Conservation (phyloP, 2,113 vertebrate genomes). For the Turnix velox region DNA sequence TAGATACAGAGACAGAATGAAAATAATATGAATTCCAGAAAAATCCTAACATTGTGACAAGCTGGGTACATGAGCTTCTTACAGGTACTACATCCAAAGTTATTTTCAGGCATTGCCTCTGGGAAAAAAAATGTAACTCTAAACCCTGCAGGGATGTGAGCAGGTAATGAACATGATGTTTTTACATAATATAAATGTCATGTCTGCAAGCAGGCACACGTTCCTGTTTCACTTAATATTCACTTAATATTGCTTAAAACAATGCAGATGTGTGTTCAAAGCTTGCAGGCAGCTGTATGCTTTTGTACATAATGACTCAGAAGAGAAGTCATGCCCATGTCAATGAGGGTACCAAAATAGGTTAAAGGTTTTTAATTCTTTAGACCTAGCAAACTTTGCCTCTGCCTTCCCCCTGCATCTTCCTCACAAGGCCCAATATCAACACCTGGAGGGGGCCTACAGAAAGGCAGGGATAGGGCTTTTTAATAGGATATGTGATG, state of each 20-base stretch:
- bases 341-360: not conserved
- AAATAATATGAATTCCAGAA: not conserved
- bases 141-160: not conserved
- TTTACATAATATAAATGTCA: not conserved
- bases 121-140: not conserved
- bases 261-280: not conserved
- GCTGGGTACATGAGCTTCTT: not conserved
- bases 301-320: not conserved
- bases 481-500: too few species aligned
- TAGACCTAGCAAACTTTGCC: not conserved
- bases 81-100: not conserved
- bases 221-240: not conserved
- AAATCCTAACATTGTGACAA: not conserved
- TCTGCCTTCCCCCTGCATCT: not conserved
- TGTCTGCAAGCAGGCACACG: not conserved
- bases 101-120: not conserved
- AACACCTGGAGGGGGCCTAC: too few species aligned
- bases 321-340: not conserved
- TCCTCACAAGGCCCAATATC: not conserved
- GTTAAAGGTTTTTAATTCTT: not conserved
- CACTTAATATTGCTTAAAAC: not conserved
- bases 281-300: not conserved
- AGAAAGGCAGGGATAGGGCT: too few species aligned
- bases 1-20: not conserved
- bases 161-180: not conserved